phyloP scores from a whole-genome alignment of 2,113 vertebrate species.

The Turnix velox region DNA sequence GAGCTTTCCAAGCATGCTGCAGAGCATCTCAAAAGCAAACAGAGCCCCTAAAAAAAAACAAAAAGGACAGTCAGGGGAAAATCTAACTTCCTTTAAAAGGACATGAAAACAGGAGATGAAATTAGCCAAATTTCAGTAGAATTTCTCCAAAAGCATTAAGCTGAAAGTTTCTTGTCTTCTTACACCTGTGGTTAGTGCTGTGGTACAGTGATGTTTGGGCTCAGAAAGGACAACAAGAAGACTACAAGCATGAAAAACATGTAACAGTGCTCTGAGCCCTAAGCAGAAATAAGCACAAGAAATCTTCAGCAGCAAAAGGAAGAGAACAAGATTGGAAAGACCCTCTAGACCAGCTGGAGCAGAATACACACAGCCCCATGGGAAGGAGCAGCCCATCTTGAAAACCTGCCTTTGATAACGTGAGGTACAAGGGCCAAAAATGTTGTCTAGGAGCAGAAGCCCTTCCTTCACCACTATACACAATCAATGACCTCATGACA shows the following conservation, averaged over 20 bases:
- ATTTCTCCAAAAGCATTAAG: not conserved
- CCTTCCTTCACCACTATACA: not conserved
- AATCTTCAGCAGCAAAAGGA: not conserved
- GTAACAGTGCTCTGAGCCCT: not conserved
- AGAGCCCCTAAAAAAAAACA: constrained; percentile 79
- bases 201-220: not conserved
- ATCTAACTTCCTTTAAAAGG: not conserved
- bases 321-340: not conserved
- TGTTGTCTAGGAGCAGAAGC: not conserved
- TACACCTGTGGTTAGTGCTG: not conserved
- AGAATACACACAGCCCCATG: rapidly evolving
- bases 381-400: not conserved
- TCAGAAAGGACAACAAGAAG: not conserved
- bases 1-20: constrained; percentile 96
- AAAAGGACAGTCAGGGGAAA: not conserved
- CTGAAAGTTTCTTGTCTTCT: not conserved
- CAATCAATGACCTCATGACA: not conserved
- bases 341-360: not conserved
- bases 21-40: constrained; percentile 99
- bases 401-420: not conserved
- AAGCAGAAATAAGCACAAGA: not conserved
- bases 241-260: not conserved
- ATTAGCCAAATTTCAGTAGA: not conserved
- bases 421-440: not conserved
- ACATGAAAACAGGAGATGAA: not conserved